These are phyloP conservation scores for Hexactinellida sp. DNA, from an alignment of 37 sponge, comb jelly and placozoan genomes.

Conservation along the genomic window DNA sequence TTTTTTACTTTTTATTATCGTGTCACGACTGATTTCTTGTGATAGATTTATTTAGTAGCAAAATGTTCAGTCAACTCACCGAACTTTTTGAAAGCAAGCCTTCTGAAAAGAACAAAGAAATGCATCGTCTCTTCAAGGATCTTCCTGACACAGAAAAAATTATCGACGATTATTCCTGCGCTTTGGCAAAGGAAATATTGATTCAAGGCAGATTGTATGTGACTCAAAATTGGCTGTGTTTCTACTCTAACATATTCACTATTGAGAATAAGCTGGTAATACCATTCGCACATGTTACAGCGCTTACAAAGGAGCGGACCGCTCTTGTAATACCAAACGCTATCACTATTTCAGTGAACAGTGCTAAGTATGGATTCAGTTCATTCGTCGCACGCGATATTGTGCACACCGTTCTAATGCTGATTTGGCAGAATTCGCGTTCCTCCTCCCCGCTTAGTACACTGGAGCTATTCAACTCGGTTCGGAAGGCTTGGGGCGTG, in stretches of 20 bases:
- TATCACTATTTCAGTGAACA: conserved; percentile 57
- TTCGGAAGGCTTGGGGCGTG: background rate
- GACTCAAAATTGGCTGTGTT: conserved; percentile 89
- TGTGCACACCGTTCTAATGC: conserved; percentile 56
- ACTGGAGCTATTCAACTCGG: background rate
- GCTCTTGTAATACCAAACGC: conserved; percentile 93
- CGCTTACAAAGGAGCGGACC: conserved; percentile 84
- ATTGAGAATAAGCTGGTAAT: conserved; percentile 91
- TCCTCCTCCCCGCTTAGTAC: background rate
- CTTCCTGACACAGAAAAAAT: conserved; percentile 71
- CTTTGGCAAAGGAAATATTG: conserved; percentile 77
- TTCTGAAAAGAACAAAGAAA: conserved; percentile 57
- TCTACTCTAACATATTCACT: conserved; percentile 95
- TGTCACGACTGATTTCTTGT: too few species aligned
- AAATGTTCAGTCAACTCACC: background rate
- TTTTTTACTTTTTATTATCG: too few species aligned
- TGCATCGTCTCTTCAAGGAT: conserved; percentile 75
- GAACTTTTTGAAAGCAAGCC: conserved; percentile 3
- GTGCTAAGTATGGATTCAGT: conserved; percentile 86
- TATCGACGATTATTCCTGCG: conserved; percentile 92
- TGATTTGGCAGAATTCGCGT: conserved; percentile 71
- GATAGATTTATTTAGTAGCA: too few species aligned
- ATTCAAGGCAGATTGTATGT: conserved; percentile 82
- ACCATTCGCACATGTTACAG: conserved; percentile 46
- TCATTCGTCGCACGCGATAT: conserved; percentile 77